phyloP scores from a whole-genome alignment of 2,888 invertebrate genomes.

The Rhyacophila evoluta region DNA sequence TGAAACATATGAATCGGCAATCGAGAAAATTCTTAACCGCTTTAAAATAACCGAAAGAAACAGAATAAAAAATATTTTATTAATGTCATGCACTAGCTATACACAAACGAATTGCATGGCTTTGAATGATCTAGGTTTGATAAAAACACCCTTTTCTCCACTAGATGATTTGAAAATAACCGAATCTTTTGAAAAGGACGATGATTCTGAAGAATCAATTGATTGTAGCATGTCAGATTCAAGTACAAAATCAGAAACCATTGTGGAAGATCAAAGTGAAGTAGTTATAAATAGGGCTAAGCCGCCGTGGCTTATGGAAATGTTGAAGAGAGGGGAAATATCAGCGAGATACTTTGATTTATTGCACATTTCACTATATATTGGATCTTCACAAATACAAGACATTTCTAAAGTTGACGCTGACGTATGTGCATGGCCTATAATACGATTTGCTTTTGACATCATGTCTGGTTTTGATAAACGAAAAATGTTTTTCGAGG shows the following conservation, averaged over 20 bases:
- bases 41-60: constrained; percentile 71
- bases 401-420: constrained; percentile 73
- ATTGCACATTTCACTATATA: constrained; percentile 73
- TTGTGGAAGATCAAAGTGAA: background rate
- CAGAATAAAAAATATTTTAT: constrained; percentile 70
- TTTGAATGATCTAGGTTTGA: constrained; percentile 69
- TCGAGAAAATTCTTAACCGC: constrained; percentile 75
- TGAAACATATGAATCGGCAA: constrained; percentile 77
- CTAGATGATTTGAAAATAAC: background rate
- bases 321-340: constrained; percentile 72
- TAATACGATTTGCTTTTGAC: constrained; percentile 73
- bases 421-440: constrained; percentile 71
- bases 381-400: constrained; percentile 80
- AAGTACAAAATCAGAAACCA: background rate
- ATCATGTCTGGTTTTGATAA: constrained; percentile 63
- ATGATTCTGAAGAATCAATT: constrained; percentile 38
- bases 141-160: constrained; percentile 23
- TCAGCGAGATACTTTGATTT: constrained; percentile 79
- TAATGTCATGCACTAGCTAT: constrained; percentile 76
- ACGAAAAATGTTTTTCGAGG: constrained; percentile 62
- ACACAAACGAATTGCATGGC: constrained; percentile 71
- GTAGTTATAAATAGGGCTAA: background rate
- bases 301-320: constrained; percentile 72
- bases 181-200: background rate
- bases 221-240: constrained; percentile 50